Conservation (phyloP, 2,797 vertebrate genomes). For the Poecilia wingei region DNA sequence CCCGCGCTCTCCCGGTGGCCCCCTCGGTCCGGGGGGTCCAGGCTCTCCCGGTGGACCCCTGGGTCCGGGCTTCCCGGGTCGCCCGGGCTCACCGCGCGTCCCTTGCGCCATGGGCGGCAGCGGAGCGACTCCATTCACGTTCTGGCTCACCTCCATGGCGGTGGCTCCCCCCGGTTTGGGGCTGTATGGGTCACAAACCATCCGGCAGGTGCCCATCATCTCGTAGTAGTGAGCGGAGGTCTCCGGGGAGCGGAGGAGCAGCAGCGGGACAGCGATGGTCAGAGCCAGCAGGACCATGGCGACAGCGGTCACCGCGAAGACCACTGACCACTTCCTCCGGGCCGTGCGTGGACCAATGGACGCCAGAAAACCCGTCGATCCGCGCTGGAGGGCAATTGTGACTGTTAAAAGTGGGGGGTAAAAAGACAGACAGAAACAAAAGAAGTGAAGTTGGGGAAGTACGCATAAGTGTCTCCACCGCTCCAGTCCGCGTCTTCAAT, state of each 20-base stretch:
- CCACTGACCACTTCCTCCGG: slow-evolving; percentile 84
- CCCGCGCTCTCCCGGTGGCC: slow-evolving; percentile 87
- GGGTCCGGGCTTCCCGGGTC: slow-evolving; percentile 88
- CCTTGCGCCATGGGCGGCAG: slow-evolving; percentile 87
- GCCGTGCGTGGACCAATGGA: slow-evolving; percentile 80
- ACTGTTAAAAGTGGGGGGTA: slow-evolving; percentile 22
- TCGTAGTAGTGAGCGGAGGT: slow-evolving; percentile 90
- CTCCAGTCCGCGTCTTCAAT: slow-evolving; percentile 13
- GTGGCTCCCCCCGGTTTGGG: slow-evolving; percentile 78
- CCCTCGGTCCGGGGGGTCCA: slow-evolving; percentile 88
- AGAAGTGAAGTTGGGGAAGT: slow-evolving; percentile 46
- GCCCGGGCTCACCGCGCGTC: slow-evolving; percentile 87
- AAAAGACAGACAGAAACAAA: slow-evolving; percentile 8
- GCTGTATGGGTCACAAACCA: slow-evolving; percentile 94
- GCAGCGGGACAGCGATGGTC: slow-evolving; percentile 84
- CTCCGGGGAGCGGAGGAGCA: slow-evolving; percentile 84
- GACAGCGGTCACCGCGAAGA: slow-evolving; percentile 81
- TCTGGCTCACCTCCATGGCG: slow-evolving; percentile 89
- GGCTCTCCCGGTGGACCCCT: slow-evolving; percentile 88
- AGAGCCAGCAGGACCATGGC: slow-evolving; percentile 85
- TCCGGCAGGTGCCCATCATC: slow-evolving; percentile 96
- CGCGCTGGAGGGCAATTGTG: slow-evolving; percentile 85
- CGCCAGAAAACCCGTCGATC: slow-evolving; percentile 81
- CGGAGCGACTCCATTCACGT: slow-evolving; percentile 84
- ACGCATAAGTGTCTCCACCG: slow-evolving; percentile 27